Evolutionary conservation across 2,113 vertebrate species (phyloP).

Genomic region (Apteryx mantelli): DNA sequence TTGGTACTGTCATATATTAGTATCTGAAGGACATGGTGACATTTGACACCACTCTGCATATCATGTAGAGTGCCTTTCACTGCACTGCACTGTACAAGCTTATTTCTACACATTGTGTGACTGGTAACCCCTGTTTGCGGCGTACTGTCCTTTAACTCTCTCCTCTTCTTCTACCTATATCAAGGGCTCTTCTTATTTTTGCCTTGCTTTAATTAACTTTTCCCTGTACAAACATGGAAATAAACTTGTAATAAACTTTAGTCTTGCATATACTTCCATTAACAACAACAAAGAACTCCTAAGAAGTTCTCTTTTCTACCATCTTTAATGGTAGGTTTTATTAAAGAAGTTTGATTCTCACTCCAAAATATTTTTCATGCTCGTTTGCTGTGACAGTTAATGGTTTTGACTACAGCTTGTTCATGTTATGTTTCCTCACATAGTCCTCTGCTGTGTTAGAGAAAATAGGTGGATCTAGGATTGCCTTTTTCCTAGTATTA

Average conservation of each 20-base stretch:
- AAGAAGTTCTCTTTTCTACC: not conserved
- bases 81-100: not conserved
- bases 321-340: not conserved
- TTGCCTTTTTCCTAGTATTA: constrained; percentile 6
- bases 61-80: not conserved
- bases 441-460: not conserved
- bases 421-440: constrained; percentile 17
- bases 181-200: not conserved
- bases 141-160: not conserved
- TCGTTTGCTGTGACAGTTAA: constrained; percentile 26
- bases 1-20: not conserved
- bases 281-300: not conserved
- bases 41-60: not conserved
- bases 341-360: not conserved
- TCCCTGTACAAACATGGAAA: not conserved
- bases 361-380: constrained; percentile 18
- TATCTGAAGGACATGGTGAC: not conserved
- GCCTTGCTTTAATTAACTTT: not conserved
- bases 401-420: constrained; percentile 24
- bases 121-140: not conserved
- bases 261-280: not conserved
- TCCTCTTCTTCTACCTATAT: not conserved
- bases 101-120: not conserved
- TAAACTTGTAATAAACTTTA: not conserved
- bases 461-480: constrained; percentile 12